A percentile compares a stretch with the other conserved stretches of the same genome.
These are phyloP conservation scores for Zingel zingel DNA, from an alignment of 2,113 vertebrate species.

Conservation along the genomic window DNA sequence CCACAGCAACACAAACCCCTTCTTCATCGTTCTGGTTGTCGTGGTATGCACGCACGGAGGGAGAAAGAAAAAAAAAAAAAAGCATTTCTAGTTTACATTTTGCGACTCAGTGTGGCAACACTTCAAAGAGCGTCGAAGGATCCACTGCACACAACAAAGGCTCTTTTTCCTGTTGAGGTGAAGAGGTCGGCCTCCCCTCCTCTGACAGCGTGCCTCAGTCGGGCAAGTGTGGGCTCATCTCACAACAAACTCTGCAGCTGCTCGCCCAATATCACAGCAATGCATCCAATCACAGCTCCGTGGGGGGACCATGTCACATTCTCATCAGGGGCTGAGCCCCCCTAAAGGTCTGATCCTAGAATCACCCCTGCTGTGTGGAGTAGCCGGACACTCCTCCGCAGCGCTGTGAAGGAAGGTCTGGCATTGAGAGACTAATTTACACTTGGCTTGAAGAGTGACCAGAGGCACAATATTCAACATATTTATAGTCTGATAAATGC, in stretches of 20 bases:
- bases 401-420: too few relatives aligned
- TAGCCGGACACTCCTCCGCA: too few relatives aligned
- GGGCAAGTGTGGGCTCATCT: slow-evolving; percentile 40
- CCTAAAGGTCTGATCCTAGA: too few relatives aligned
- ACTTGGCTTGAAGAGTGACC: too few relatives aligned
- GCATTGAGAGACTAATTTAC: too few relatives aligned
- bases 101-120: slow-evolving; percentile 9
- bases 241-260: not conserved
- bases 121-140: slow-evolving; percentile 14
- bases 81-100: slow-evolving; percentile 42
- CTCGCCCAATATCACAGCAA: not conserved
- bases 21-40: not conserved
- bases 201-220: not conserved
- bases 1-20: not conserved
- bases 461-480: not conserved
- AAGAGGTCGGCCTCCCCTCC: slow-evolving; percentile 16
- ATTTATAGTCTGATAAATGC: not conserved
- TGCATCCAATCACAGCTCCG: not conserved
- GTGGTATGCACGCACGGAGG: too few relatives aligned
- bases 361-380: too few relatives aligned
- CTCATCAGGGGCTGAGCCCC: too few relatives aligned
- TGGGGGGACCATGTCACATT: too few relatives aligned
- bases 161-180: slow-evolving; percentile 37
- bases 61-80: not conserved
- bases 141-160: slow-evolving; percentile 30